Percentiles rank a stretch among this genome's conserved stretches.
phyloP scores from a whole-genome alignment of 2,888 invertebrate species.

The Oligia latruncula region DNA sequence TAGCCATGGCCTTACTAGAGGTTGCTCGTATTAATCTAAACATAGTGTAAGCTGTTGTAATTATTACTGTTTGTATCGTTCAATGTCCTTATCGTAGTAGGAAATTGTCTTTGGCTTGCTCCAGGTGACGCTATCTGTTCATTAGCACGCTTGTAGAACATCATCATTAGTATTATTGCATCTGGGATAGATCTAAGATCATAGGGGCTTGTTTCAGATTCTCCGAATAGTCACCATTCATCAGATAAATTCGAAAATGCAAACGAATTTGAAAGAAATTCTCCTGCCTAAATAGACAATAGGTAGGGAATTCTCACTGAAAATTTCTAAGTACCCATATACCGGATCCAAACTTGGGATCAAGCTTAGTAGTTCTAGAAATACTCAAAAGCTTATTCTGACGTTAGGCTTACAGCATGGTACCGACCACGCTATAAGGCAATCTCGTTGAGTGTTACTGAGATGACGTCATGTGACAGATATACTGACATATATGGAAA shows the following conservation, averaged over 20 bases:
- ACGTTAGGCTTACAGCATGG: too few relatives aligned
- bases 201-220: not conserved
- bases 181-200: not conserved
- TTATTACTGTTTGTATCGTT: slow-evolving; percentile 63
- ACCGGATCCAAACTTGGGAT: too few relatives aligned
- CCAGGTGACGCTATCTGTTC: not conserved
- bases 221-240: too few relatives aligned
- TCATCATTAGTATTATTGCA: not conserved
- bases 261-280: not conserved
- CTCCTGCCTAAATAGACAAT: not conserved
- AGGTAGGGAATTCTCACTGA: not conserved
- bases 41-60: slow-evolving; percentile 69
- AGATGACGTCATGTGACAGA: too few relatives aligned
- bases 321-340: too few relatives aligned
- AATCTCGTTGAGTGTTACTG: too few relatives aligned
- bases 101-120: not conserved
- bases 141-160: not conserved
- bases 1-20: slow-evolving; percentile 85
- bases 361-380: too few relatives aligned
- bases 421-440: too few relatives aligned
- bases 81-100: slow-evolving; percentile 38
- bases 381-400: too few relatives aligned
- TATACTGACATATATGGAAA: too few relatives aligned
- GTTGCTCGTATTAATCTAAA: slow-evolving; percentile 84
- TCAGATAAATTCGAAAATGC: not conserved